These are phyloP conservation scores for Mimachlamys varia DNA, from an alignment of 2,888 invertebrate genomes.

Conservation along the genomic window DNA sequence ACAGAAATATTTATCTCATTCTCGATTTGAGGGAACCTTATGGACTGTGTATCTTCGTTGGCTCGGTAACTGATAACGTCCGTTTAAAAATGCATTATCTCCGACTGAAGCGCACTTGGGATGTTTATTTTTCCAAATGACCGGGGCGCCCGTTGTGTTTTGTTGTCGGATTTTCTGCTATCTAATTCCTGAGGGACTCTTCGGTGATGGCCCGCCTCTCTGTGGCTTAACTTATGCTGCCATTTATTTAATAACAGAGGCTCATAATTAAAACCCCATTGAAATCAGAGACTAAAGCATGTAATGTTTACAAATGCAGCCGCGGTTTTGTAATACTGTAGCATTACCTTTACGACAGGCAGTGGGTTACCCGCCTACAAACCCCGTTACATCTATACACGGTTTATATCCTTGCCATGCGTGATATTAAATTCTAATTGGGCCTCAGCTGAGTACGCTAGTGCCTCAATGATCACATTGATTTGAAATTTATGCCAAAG, in stretches of 20 bases:
- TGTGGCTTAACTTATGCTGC: background rate
- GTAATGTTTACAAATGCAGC: too few species aligned
- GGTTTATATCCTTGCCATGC: background rate
- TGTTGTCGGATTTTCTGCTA: background rate
- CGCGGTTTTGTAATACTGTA: too few species aligned
- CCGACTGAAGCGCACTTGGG: background rate
- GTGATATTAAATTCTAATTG: background rate
- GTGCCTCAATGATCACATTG: background rate
- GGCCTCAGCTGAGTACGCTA: background rate
- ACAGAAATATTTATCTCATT: slow-evolving; percentile 20
- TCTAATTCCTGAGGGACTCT: background rate
- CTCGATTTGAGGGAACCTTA: background rate
- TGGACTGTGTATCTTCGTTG: background rate
- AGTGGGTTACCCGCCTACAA: too few species aligned
- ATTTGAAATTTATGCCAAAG: background rate
- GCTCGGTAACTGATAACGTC: background rate
- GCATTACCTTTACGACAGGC: too few species aligned
- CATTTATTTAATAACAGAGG: background rate
- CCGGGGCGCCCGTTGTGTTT: background rate
- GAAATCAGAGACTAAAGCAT: too few species aligned
- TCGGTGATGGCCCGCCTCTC: background rate
- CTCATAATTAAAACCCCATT: too few species aligned
- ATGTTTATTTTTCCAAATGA: background rate
- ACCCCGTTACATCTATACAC: too few species aligned
- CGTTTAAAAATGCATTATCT: slow-evolving; percentile 31